Conservation (phyloP, 2,113 vertebrate species). For the Ameiurus melas region DNA sequence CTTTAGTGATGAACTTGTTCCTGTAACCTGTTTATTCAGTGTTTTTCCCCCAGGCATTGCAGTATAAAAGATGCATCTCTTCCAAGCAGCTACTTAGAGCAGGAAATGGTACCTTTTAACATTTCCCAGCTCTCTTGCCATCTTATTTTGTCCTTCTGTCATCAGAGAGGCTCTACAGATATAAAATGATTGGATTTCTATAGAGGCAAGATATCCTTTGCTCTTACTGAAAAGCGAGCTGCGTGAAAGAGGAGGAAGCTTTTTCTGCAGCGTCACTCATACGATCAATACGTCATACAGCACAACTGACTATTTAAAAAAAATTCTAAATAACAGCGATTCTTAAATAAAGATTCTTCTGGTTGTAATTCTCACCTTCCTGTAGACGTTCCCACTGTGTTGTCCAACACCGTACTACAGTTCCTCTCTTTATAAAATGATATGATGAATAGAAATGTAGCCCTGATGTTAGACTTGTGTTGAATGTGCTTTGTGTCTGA, state of each 20-base stretch:
- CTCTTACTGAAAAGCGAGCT: neutral
- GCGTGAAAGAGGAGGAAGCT: constrained; percentile 26
- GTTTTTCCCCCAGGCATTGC: neutral
- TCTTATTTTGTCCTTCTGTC: neutral
- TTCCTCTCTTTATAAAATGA: constrained; percentile 1
- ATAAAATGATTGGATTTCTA: neutral
- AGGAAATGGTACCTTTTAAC: constrained; percentile 25
- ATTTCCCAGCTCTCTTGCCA: neutral
- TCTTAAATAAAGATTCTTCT: neutral
- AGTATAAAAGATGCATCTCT: neutral
- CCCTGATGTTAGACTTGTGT: constrained; percentile 3
- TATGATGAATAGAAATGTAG: neutral
- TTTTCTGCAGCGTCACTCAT: constrained; percentile 25
- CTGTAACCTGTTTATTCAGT: constrained; percentile 28
- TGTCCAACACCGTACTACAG: neutral
- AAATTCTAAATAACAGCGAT: neutral
- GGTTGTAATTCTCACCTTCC: neutral
- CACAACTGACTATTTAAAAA: constrained; percentile 3
- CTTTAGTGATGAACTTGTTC: neutral
- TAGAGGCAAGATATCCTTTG: neutral
- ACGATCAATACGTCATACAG: constrained; percentile 39
- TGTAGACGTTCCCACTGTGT: neutral
- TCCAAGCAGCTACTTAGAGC: constrained; percentile 7
- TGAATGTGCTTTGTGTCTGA: constrained; percentile 31
- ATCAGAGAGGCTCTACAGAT: neutral